Base-by-base conservation (phyloP, 2,113 vertebrate species). In the Podarcis cretensis region DNA sequence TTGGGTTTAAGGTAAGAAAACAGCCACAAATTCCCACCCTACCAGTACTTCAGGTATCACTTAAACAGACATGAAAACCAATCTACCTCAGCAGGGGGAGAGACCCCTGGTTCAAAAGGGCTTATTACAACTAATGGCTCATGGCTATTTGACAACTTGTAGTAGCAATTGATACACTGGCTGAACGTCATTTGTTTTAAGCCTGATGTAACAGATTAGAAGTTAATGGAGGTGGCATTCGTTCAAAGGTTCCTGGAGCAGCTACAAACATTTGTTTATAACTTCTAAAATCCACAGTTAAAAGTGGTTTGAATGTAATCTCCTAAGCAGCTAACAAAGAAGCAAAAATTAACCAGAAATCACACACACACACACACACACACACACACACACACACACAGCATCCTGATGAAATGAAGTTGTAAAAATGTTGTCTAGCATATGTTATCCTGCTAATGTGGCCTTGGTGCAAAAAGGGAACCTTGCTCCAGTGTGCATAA, bases 1-100 rank as follows among this genome's bases (percentile, higher is more conserved):
- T 99, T 90, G 98, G 96, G 81, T 99, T 99, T 96, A 99, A 98
- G 98, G 99, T 99, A 97, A 92, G 88, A 40, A 7, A 69, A 77
- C 43, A 91, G 16, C 43, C 59, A 2, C 0, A 0, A 23, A 0
- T 3, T 74, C 74, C 4, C 7, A 65, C 23, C 21, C 66, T 21
- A 6, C 40, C 54, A 13, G 23, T 27, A 66, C 4, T 63, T 74
- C 6, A 35, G 20, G 3, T 90, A 13, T 63, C 80, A 3, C 12
- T 80, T 87, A 6, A 43, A 13, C 4, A 48, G 48, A 3, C 48
- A 25, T 74, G n/a, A 10, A 73, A n/a, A 43, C 23, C 27, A 73
- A 9, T 2, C 27, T 63, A 6, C 43, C 20, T 48, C 89, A 35
- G 9, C 16, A 27, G 68, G 37, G 13, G 76, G 9, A 73, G 40